These are phyloP conservation scores for Takifugu flavidus DNA, from an alignment of 2,113 vertebrate genomes.

Conservation along the genomic window DNA sequence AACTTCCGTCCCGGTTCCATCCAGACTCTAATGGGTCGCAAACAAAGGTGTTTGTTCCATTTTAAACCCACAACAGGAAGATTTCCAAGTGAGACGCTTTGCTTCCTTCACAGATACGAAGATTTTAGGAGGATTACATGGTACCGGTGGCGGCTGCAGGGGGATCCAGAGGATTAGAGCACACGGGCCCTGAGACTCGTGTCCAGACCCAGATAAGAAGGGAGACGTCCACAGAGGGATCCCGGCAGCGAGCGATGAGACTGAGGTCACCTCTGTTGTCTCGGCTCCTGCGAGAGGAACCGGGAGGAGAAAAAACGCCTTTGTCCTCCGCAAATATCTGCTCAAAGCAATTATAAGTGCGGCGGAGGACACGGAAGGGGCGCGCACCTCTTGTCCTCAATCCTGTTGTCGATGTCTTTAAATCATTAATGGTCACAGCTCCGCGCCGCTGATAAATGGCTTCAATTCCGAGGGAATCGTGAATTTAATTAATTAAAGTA, in stretches of 20 bases:
- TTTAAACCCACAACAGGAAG: background rate
- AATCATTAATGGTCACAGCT: slow-evolving; percentile 71
- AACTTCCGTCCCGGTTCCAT: slow-evolving; percentile 21
- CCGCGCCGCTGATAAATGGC: slow-evolving; percentile 66
- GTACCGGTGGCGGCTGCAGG: slow-evolving; percentile 57
- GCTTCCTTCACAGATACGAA: slow-evolving; percentile 45
- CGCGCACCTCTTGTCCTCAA: slow-evolving; percentile 59
- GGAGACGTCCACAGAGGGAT: slow-evolving; percentile 38
- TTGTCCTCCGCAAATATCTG: slow-evolving; percentile 56
- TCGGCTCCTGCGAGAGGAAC: slow-evolving; percentile 13
- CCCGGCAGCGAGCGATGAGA: slow-evolving; percentile 7
- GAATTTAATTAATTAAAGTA: slow-evolving; percentile 77
- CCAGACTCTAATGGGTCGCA: slow-evolving; percentile 31
- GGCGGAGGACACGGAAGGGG: slow-evolving; percentile 45
- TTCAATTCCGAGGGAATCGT: slow-evolving; percentile 75
- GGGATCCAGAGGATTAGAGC: slow-evolving; percentile 66
- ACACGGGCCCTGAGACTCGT: slow-evolving; percentile 47
- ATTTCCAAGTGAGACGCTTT: slow-evolving; percentile 12
- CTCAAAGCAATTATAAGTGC: slow-evolving; percentile 57
- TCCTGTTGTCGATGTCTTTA: slow-evolving; percentile 73
- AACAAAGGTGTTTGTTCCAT: slow-evolving; percentile 23
- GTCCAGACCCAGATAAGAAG: slow-evolving; percentile 62
- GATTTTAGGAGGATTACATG: slow-evolving; percentile 69
- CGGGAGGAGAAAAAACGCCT: slow-evolving; percentile 30
- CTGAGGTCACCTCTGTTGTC: slow-evolving; percentile 33